Evolutionary conservation across 2,113 vertebrate genomes (phyloP).

Genomic region (Parotia lawesii): DNA sequence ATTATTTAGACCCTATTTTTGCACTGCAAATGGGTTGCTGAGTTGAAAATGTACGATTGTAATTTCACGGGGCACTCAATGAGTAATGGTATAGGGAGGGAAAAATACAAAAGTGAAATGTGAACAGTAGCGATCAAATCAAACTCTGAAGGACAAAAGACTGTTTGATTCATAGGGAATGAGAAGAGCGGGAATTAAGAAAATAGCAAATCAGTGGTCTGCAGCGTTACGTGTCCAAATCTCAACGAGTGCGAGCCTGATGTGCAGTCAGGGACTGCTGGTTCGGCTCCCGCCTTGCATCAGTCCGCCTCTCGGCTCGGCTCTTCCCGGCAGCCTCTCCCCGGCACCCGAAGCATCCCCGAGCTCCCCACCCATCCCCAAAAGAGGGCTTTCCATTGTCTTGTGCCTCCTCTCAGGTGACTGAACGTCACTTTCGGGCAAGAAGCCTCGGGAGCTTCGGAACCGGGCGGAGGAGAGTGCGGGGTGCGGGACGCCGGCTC

Average conservation of each 20-base stretch:
- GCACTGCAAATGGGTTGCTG: slow-evolving; percentile 88
- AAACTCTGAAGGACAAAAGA: slow-evolving; percentile 78
- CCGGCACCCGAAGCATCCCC: neutral
- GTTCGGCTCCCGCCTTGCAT: neutral
- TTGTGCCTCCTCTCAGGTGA: neutral
- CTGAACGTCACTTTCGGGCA: neutral
- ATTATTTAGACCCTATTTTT: slow-evolving; percentile 97
- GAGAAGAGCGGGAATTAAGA: slow-evolving; percentile 74
- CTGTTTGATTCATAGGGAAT: slow-evolving; percentile 57
- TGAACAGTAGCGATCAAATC: slow-evolving; percentile 79
- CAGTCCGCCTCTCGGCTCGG: neutral
- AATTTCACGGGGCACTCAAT: slow-evolving; percentile 96
- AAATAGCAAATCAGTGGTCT: slow-evolving; percentile 68
- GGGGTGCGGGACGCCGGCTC: neutral
- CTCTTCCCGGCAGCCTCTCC: neutral
- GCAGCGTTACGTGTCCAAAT: slow-evolving; percentile 64
- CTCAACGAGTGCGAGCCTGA: slow-evolving; percentile 22
- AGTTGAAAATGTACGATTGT: slow-evolving; percentile 96
- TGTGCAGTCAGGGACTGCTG: slow-evolving; percentile 18
- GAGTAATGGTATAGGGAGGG: slow-evolving; percentile 86
- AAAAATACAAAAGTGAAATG: slow-evolving; percentile 79
- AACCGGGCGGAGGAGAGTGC: neutral
- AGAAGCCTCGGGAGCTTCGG: neutral
- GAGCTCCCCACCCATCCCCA: neutral
- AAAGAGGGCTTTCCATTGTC: slow-evolving; percentile 4